Evolutionary conservation across 1,140 invertebrate genomes (phyloP).

Genomic region (Papilio aristodemus): DNA sequence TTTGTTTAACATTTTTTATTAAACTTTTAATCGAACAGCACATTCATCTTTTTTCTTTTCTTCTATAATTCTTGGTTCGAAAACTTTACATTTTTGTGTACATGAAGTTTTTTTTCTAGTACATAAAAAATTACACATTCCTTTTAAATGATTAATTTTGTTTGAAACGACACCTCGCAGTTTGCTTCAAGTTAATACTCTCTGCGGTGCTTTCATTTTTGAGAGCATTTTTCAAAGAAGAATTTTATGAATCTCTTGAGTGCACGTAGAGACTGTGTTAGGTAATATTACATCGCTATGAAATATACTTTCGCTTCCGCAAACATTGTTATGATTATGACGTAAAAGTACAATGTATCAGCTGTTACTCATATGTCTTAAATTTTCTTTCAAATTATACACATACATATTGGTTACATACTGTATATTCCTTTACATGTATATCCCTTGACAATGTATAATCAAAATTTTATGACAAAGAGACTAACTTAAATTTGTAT

Average conservation of each 20-base stretch:
- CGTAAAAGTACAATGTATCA: slow-evolving; percentile 11
- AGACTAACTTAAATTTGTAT: too few species aligned
- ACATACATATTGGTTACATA: too few species aligned
- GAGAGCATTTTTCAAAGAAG: slow-evolving; percentile 27
- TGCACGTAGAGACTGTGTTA: slow-evolving; percentile 29
- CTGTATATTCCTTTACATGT: too few species aligned
- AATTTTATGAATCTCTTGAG: slow-evolving; percentile 34
- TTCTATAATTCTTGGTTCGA: too few species aligned
- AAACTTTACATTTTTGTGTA: not conserved
- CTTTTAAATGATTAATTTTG: slow-evolving; percentile 30
- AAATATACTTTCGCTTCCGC: slow-evolving; percentile 21
- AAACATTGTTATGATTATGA: slow-evolving; percentile 24
- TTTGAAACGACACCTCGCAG: slow-evolving; percentile 25
- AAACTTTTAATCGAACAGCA: too few species aligned
- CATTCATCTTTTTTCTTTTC: too few species aligned
- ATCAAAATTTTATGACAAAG: too few species aligned
- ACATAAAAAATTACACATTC: slow-evolving; percentile 15
- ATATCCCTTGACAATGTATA: too few species aligned
- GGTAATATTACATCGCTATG: slow-evolving; percentile 26
- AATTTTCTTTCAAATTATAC: too few species aligned
- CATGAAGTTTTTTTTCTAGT: not conserved
- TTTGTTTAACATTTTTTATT: too few species aligned
- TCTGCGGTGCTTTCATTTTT: slow-evolving; percentile 31
- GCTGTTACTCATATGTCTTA: not conserved
- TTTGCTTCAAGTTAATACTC: slow-evolving; percentile 6